These are phyloP conservation scores for Nomia melanderi DNA, from an alignment of 1,140 invertebrate genomes.

Conservation along the genomic window DNA sequence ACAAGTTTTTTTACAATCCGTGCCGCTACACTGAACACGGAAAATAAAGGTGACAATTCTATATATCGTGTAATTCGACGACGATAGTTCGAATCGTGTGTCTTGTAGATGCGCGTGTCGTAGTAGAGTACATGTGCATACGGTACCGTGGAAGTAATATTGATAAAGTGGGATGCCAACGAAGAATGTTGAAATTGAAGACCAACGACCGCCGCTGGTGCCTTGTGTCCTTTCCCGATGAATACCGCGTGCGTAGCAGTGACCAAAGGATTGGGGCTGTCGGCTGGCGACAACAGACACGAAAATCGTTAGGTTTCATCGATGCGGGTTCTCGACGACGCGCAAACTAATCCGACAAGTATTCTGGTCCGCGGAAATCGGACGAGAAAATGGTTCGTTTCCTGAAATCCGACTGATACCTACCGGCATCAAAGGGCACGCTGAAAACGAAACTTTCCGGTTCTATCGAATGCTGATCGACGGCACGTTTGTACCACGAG, in stretches of 20 bases:
- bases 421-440: constrained; percentile 91
- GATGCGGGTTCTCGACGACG: too few relatives aligned
- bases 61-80: too few relatives aligned
- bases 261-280: constrained; percentile 85
- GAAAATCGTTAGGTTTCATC: constrained; percentile 39
- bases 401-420: constrained; percentile 53
- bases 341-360: too few relatives aligned
- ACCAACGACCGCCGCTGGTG: constrained; percentile 94
- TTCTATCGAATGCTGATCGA: constrained; percentile 93
- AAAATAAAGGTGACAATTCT: too few relatives aligned
- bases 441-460: constrained; percentile 95
- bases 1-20: constrained; percentile 90
- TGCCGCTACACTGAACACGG: constrained; percentile 85
- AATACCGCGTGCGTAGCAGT: constrained; percentile 95
- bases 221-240: constrained; percentile 90
- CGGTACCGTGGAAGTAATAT: constrained; percentile 90
- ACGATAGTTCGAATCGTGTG: too few relatives aligned
- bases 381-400: too few relatives aligned
- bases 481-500: constrained; percentile 95
- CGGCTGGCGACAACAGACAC: constrained; percentile 63
- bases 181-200: constrained; percentile 91
- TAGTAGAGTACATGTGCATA: background rate
- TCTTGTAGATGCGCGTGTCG: too few relatives aligned
- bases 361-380: too few relatives aligned
- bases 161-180: constrained; percentile 90